phyloP scores from a whole-genome alignment of 2,113 vertebrate genomes.

The Dromiciops gliroides region DNA sequence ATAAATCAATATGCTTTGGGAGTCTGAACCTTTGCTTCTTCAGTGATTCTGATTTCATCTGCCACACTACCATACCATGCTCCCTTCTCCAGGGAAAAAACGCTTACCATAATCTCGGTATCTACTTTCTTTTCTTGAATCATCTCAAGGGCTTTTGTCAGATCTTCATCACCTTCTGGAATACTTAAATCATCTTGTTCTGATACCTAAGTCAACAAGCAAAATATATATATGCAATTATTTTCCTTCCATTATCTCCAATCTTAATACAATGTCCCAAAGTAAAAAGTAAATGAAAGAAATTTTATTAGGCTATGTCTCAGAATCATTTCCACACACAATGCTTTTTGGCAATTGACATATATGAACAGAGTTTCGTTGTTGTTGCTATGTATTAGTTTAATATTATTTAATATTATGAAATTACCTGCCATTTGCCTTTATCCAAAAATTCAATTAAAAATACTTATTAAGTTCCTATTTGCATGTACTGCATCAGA shows the following conservation, averaged over 20 bases:
- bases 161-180: constrained; percentile 88
- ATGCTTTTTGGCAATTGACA: constrained; percentile 12
- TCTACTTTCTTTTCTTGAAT: constrained; percentile 80
- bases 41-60: not conserved
- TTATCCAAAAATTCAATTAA: constrained; percentile 10
- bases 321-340: constrained; percentile 1
- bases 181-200: constrained; percentile 84
- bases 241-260: constrained; percentile 45
- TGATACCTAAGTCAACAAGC: constrained; percentile 78
- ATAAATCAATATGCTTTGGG: not conserved
- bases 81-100: not conserved
- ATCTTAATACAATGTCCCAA: constrained; percentile 26
- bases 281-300: constrained; percentile 39
- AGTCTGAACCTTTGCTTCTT: not conserved
- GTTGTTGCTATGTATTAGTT: constrained; percentile 39
- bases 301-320: not conserved
- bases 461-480: not conserved
- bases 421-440: constrained; percentile 4
- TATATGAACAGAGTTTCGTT: not conserved
- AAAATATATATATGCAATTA: constrained; percentile 21
- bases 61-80: not conserved
- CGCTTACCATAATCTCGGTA: constrained; percentile 76
- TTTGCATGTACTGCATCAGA: not conserved
- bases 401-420: not conserved
- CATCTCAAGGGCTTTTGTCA: constrained; percentile 83